Evolutionary conservation across 2,113 vertebrate species (phyloP).

Genomic region (Oceanites oceanicus): DNA sequence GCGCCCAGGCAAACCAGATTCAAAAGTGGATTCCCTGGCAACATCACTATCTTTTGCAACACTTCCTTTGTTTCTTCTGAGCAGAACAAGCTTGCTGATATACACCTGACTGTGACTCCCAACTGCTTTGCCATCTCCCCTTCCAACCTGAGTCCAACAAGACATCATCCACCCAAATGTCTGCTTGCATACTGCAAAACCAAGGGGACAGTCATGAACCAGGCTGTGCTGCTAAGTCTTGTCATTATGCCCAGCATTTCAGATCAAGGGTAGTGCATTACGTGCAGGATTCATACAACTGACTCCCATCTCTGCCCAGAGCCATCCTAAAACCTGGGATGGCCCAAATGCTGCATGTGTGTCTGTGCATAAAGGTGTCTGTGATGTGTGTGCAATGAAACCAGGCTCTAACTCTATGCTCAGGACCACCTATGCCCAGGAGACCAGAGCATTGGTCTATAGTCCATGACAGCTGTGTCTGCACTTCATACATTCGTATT

Average conservation of each 20-base stretch:
- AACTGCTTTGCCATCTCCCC: not conserved
- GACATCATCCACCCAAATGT: not conserved
- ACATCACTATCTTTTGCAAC: not conserved
- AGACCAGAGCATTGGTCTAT: not conserved
- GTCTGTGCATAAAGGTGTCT: not conserved
- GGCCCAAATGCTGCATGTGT: fast-evolving
- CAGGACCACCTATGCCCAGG: not conserved
- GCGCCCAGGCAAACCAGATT: not conserved
- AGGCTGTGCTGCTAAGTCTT: not conserved
- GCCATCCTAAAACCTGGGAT: not conserved
- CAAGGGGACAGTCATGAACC: not conserved
- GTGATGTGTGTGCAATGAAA: not conserved
- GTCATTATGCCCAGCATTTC: not conserved
- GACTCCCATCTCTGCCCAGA: not conserved
- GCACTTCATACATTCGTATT: not conserved
- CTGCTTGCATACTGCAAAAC: not conserved
- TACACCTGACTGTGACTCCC: not conserved
- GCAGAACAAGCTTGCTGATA: not conserved
- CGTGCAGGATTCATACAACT: not conserved
- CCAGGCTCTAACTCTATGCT: not conserved
- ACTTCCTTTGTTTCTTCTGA: not conserved
- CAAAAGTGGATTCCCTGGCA: conserved; percentile 15
- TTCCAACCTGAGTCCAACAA: not conserved
- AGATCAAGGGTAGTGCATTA: not conserved
- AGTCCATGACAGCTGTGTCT: not conserved